Conservation (phyloP, 2,888 invertebrate genomes). For the Ophion costatus region DNA sequence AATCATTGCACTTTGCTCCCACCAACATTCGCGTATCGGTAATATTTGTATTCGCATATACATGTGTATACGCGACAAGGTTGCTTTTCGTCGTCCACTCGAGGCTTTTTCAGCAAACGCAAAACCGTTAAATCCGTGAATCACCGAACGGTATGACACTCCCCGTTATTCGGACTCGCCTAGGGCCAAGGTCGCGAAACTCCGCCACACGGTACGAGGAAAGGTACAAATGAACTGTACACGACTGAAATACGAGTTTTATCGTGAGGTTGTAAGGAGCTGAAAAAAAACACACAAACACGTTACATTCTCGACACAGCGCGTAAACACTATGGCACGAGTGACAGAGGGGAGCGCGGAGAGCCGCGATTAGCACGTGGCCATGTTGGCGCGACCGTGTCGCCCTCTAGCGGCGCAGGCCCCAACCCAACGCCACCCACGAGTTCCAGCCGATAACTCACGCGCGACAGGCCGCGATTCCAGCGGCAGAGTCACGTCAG, state of each 20-base stretch:
- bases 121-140: slow-evolving; percentile 57
- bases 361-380: slow-evolving; percentile 77
- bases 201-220: slow-evolving; percentile 2
- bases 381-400: slow-evolving; percentile 78
- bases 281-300: neutral
- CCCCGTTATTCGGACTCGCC: slow-evolving; percentile 36
- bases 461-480: slow-evolving; percentile 53
- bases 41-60: neutral
- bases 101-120: slow-evolving; percentile 8
- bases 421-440: slow-evolving; percentile 16
- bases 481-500: slow-evolving; percentile 24
- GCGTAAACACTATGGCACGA: slow-evolving; percentile 64
- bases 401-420: slow-evolving; percentile 69
- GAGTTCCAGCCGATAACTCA: slow-evolving; percentile 71
- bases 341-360: slow-evolving; percentile 43
- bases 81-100: neutral
- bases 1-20: slow-evolving; percentile 47
- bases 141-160: slow-evolving; percentile 51
- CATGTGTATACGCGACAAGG: neutral
- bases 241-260: neutral
- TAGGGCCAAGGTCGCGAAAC: slow-evolving; percentile 45
- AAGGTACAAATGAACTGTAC: neutral
- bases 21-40: slow-evolving; percentile 32
- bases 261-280: slow-evolving; percentile 17
- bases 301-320: slow-evolving; percentile 19